A percentile compares a stretch with the other conserved stretches of the same genome.
phyloP scores from a whole-genome alignment of 1,140 invertebrate genomes.

The Macrobrachium rosenbergii region DNA sequence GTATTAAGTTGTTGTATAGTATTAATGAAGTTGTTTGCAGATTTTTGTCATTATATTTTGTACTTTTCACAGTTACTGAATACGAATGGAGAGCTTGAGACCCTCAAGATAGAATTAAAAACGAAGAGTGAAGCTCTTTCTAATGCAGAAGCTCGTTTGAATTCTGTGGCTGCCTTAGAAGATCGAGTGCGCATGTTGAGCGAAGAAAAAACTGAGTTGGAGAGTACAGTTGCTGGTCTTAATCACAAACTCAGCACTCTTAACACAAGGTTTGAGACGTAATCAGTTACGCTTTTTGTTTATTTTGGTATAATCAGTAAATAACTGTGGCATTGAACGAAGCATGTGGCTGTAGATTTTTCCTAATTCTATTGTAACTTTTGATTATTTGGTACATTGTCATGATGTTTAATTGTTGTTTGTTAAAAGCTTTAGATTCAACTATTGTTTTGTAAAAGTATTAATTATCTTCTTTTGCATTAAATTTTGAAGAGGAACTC shows the following conservation, averaged over 20 bases:
- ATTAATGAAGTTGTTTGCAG: too few relatives aligned
- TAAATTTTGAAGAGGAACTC: too few relatives aligned
- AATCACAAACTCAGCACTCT: conserved; percentile 31
- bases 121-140: conserved; percentile 27
- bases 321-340: too few relatives aligned
- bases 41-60: too few relatives aligned
- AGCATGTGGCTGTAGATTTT: too few relatives aligned
- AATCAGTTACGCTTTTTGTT: background rate
- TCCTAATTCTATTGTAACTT: too few relatives aligned
- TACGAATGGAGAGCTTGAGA: conserved; percentile 60
- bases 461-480: too few relatives aligned
- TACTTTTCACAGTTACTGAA: conserved; percentile 53
- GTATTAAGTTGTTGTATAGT: too few relatives aligned
- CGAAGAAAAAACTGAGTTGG: conserved; percentile 52
- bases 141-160: conserved; percentile 18
- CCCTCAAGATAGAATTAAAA: conserved; percentile 9
- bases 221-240: conserved; percentile 34
- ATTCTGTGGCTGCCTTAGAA: conserved; percentile 19
- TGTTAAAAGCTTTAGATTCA: too few relatives aligned
- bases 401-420: too few relatives aligned
- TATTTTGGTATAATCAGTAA: background rate
- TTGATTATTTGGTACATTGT: too few relatives aligned
- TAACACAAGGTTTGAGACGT: conserved; percentile 11
- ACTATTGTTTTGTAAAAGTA: too few relatives aligned
- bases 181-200: conserved; percentile 26